phyloP scores from a whole-genome alignment of 2,888 invertebrate species.

The Matsumyia berberina region DNA sequence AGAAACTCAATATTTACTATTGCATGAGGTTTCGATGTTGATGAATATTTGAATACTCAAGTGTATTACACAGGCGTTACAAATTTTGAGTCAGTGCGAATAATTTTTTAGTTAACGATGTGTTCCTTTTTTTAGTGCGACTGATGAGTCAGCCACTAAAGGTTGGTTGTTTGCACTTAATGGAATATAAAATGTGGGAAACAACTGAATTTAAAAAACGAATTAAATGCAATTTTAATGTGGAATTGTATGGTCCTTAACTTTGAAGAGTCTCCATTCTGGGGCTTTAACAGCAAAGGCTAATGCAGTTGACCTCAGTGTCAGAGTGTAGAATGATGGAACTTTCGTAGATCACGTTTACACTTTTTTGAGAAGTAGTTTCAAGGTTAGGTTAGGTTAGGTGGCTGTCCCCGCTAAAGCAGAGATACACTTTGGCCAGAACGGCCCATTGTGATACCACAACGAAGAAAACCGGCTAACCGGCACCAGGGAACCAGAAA shows the following conservation, averaged over 20 bases:
- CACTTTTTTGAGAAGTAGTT: too few relatives aligned
- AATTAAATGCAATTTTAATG: slow-evolving; percentile 22
- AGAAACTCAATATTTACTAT: slow-evolving; percentile 31
- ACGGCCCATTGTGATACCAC: too few relatives aligned
- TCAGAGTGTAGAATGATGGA: too few relatives aligned
- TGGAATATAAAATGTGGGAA: slow-evolving; percentile 31
- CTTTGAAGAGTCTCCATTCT: too few relatives aligned
- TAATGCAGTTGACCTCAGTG: too few relatives aligned
- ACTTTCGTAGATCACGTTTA: too few relatives aligned
- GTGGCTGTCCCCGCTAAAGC: too few relatives aligned
- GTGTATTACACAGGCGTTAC: slow-evolving; percentile 37
- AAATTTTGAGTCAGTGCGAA: slow-evolving; percentile 38
- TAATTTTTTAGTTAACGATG: slow-evolving; percentile 3
- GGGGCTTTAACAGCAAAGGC: too few relatives aligned
- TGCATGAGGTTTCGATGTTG: slow-evolving; percentile 33
- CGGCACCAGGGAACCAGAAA: too few relatives aligned
- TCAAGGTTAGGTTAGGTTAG: too few relatives aligned
- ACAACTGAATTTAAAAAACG: slow-evolving; percentile 18
- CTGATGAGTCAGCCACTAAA: background rate
- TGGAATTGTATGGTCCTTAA: background rate
- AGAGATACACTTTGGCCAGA: too few relatives aligned
- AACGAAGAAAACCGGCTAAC: too few relatives aligned
- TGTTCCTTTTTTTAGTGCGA: slow-evolving; percentile 1
- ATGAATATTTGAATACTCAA: slow-evolving; percentile 61
- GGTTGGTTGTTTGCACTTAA: slow-evolving; percentile 15